Conservation (phyloP, 2,888 invertebrate species). For the Limnephilus marmoratus region DNA sequence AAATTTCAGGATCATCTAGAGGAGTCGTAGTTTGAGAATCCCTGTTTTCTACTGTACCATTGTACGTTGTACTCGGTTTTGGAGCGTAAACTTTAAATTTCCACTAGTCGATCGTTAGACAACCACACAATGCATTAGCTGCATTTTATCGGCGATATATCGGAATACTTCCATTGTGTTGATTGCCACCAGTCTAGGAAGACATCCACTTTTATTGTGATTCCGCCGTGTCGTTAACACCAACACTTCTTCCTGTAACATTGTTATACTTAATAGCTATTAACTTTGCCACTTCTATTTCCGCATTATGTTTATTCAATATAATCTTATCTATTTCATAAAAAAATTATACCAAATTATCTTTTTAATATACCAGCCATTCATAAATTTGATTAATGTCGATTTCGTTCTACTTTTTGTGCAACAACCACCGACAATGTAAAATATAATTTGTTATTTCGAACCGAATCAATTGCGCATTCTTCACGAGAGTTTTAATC, state of each 20-base stretch:
- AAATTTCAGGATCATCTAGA: too few relatives aligned
- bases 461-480: neutral
- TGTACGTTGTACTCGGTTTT: neutral
- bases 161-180: neutral
- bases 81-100: neutral
- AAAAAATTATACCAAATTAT: neutral
- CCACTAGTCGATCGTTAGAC: neutral
- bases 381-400: neutral
- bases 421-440: neutral
- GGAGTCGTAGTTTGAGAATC: neutral
- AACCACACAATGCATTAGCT: neutral
- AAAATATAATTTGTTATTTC: neutral
- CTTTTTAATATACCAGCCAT: neutral
- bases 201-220: neutral
- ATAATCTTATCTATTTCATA: neutral
- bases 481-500: neutral
- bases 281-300: neutral
- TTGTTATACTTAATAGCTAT: neutral
- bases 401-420: neutral
- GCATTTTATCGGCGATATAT: neutral
- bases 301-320: neutral
- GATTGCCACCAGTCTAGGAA: neutral
- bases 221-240: neutral
- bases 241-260: neutral
- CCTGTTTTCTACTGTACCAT: neutral